Evolutionary conservation across 2,113 vertebrate species (phyloP).

Genomic region (Pandion haliaetus): DNA sequence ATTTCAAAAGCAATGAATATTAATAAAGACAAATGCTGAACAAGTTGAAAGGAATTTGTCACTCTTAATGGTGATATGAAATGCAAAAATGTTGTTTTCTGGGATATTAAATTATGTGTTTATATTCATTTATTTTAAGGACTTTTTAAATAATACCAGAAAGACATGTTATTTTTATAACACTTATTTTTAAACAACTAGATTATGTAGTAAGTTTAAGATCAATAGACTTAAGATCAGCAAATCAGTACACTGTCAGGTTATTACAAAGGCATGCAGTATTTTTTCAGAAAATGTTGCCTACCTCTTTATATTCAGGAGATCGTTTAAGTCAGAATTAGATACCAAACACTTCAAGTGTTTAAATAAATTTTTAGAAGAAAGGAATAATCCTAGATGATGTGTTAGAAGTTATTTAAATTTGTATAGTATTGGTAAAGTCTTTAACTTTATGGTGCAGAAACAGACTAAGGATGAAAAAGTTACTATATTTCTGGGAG

Average conservation of each 20-base stretch:
- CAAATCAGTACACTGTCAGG: neutral
- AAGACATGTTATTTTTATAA: neutral
- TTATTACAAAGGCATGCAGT: neutral
- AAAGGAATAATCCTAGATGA: neutral
- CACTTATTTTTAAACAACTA: neutral
- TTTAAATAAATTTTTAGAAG: neutral
- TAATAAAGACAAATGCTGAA: neutral
- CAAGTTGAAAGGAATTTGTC: neutral
- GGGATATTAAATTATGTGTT: neutral
- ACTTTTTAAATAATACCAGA: neutral
- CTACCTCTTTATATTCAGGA: neutral
- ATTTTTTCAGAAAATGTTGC: neutral
- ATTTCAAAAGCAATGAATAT: conserved; percentile 2
- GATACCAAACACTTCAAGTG: neutral
- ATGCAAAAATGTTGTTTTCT: neutral
- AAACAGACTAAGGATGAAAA: neutral
- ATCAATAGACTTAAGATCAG: neutral
- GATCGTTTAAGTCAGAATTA: neutral
- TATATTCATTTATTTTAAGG: neutral
- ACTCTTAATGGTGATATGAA: neutral
- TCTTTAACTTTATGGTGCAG: neutral
- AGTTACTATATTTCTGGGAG: neutral
- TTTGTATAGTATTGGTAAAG: neutral
- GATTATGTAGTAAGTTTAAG: neutral
- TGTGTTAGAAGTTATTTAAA: neutral